A percentile compares a stretch with the other conserved stretches of the same genome.
Evolutionary conservation across 2,888 invertebrate genomes (phyloP).

Genomic region (Arrhopalites spinosus): DNA sequence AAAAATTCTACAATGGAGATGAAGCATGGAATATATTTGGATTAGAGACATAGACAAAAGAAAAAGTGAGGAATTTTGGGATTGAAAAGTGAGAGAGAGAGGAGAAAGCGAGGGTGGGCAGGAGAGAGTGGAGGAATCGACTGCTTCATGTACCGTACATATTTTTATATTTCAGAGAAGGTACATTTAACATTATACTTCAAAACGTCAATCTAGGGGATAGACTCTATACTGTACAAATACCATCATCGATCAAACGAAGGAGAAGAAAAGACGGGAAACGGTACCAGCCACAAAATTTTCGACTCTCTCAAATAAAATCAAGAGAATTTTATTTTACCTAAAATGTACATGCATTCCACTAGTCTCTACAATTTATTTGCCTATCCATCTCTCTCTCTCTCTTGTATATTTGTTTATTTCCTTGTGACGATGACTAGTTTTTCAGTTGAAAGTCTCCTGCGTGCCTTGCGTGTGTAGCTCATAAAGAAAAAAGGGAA

Average conservation of each 20-base stretch:
- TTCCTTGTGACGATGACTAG: not conserved
- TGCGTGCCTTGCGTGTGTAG: no score
- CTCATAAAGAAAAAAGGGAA: no score
- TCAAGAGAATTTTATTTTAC: not conserved
- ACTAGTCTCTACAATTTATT: no score
- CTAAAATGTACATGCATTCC: not conserved
- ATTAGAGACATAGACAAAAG: no score
- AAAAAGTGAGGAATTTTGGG: not conserved
- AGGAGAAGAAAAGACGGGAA: no score
- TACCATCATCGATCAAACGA: constrained; percentile 29
- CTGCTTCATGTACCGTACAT: no score
- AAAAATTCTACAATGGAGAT: no score
- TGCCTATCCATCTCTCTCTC: not conserved
- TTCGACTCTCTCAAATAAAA: not conserved
- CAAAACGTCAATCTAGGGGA: no score
- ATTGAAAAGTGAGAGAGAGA: not conserved
- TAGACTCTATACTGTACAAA: no score
- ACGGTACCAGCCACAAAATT: constrained; percentile 28
- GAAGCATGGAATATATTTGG: no score
- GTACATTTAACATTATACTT: no score
- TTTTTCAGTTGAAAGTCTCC: not conserved
- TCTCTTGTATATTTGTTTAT: not conserved
- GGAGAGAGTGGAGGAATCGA: constrained; percentile 18
- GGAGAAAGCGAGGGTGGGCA: constrained; percentile 12
- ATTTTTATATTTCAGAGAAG: no score